Conservation (phyloP, 2,113 vertebrate species). For the Thalassarche chlororhynchos region DNA sequence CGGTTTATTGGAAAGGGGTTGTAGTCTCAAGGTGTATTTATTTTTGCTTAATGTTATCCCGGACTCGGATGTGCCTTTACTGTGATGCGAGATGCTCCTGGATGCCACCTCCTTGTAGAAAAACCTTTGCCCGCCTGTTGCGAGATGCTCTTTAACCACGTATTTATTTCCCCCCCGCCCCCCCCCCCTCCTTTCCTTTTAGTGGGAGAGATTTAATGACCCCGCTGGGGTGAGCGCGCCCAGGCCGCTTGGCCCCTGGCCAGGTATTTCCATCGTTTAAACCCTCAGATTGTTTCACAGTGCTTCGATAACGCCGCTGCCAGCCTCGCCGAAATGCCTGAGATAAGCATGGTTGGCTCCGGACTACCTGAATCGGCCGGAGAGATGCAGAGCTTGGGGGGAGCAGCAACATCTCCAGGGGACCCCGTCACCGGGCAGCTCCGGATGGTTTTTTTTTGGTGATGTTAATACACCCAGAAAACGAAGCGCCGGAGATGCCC, state of each 20-base stretch:
- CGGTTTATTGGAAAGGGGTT: not conserved
- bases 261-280: not conserved
- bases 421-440: not conserved
- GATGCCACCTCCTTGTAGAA: not conserved
- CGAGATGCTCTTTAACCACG: not conserved
- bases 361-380: not conserved
- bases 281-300: not conserved
- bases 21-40: not conserved
- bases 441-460: not conserved
- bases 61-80: not conserved
- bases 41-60: not conserved
- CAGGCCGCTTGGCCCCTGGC: not conserved
- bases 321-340: too few relatives aligned
- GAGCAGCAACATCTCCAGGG: not conserved
- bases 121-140: not conserved
- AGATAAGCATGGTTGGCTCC: not conserved
- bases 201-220: not conserved
- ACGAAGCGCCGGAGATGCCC: not conserved
- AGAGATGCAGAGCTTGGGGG: not conserved
- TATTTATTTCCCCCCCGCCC: too few relatives aligned
- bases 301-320: not conserved
- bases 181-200: not conserved
- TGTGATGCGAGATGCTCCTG: not conserved
- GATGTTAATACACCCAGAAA: not conserved
- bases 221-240: not conserved